Percentiles rank a stretch among this genome's conserved stretches.
phyloP scores from a whole-genome alignment of 1,140 invertebrate species.

The Scaptodrosophila lebanonensis region DNA sequence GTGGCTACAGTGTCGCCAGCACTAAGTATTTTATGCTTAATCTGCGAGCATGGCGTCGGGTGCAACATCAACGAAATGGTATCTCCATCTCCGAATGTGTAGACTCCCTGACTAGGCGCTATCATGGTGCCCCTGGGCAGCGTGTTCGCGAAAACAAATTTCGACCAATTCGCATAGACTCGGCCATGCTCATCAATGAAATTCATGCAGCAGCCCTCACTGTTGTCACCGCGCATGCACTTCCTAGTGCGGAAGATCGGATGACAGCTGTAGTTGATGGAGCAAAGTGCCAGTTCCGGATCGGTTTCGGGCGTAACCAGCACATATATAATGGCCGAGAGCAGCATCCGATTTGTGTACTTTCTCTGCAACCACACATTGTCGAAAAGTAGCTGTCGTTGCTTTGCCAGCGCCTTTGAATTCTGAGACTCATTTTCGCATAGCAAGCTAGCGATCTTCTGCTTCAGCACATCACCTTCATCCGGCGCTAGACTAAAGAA shows the following conservation, averaged over 20 bases:
- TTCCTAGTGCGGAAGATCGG: slow-evolving; percentile 64
- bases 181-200: slow-evolving; percentile 64
- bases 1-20: slow-evolving; percentile 42
- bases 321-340: slow-evolving; percentile 67
- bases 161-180: slow-evolving; percentile 59
- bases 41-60: slow-evolving; percentile 26
- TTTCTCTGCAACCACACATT: slow-evolving; percentile 63
- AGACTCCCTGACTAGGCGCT: slow-evolving; percentile 52
- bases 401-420: slow-evolving; percentile 16
- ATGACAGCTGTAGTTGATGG: slow-evolving; percentile 54
- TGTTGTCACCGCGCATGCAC: slow-evolving; percentile 47
- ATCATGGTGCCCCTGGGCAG: slow-evolving; percentile 61
- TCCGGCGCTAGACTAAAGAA: slow-evolving; percentile 37
- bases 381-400: slow-evolving; percentile 42
- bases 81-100: slow-evolving; percentile 40
- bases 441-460: slow-evolving; percentile 56
- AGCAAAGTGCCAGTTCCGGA: slow-evolving; percentile 31
- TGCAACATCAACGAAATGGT: slow-evolving; percentile 33
- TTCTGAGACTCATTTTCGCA: slow-evolving; percentile 19
- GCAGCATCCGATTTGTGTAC: slow-evolving; percentile 55
- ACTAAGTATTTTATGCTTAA: slow-evolving; percentile 32
- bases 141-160: slow-evolving; percentile 49
- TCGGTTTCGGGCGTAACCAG: slow-evolving; percentile 50
- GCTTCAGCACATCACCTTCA: slow-evolving; percentile 43
- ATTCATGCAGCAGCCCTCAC: slow-evolving; percentile 64